Conservation (phyloP, 2,797 vertebrate species). For the Lepidocolaptes lacrymiger region DNA sequence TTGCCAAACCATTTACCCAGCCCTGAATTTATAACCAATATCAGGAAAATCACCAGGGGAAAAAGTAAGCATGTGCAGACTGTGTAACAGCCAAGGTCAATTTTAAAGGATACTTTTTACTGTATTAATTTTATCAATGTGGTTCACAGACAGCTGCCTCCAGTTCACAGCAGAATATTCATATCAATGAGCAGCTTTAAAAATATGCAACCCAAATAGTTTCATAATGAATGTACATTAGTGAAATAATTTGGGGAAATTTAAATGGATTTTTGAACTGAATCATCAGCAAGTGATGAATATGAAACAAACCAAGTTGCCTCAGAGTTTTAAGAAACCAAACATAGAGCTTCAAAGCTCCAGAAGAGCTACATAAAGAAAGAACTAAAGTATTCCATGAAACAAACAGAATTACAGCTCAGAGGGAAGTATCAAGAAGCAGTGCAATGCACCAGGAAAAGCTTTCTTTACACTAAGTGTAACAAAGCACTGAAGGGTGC, state of each 20-base stretch:
- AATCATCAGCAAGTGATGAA: neutral
- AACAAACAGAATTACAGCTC: neutral
- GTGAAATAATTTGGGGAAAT: neutral
- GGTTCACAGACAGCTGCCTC: neutral
- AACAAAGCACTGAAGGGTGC: neutral
- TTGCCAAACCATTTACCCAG: constrained; percentile 35
- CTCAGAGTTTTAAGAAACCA: neutral
- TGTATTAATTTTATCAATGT: neutral
- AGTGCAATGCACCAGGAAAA: neutral
- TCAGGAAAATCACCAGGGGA: constrained; percentile 16
- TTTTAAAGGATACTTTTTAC: constrained; percentile 9
- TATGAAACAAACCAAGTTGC: neutral
- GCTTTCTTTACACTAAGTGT: neutral
- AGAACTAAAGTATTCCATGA: neutral
- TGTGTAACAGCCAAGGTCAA: constrained; percentile 28
- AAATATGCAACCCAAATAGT: constrained; percentile 13
- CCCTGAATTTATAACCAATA: constrained; percentile 41
- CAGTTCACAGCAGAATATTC: neutral
- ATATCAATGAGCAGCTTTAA: neutral
- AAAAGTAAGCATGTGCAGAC: neutral
- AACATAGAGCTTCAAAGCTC: neutral
- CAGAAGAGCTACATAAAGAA: neutral
- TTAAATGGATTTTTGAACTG: neutral
- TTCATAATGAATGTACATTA: neutral
- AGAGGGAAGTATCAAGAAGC: neutral